Evolutionary conservation across 2,797 vertebrate genomes (phyloP), one percentile per base, ranked within the genome.

Genomic region (Helostoma temminkii): DNA sequence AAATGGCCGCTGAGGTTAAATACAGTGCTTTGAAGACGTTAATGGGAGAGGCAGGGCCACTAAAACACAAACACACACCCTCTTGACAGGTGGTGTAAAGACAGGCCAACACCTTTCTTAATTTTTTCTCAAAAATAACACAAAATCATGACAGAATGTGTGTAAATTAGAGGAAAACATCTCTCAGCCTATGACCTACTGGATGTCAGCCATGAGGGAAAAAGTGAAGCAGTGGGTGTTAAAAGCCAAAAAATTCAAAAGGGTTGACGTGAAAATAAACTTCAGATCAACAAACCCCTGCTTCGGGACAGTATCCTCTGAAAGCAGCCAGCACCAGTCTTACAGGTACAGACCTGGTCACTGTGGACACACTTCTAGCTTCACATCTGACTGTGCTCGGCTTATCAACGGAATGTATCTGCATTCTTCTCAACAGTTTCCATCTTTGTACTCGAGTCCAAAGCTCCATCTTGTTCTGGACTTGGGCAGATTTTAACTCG

Each of bases 381-480:
- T 22, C 54, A 25, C 42, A 19, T 30, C 71, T 43, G 62, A 70
- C 45, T 34, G 37, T 42, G 14, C 55, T 53, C 4, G 30, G 76
- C 74, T 89, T 79, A 86, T 88, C 58, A 12, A 0, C 88, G 84
- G 88, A 91, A 91, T 89, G 84, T 8, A 76, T 86, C 82, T 71
- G 68, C 88, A 91, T 90, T 89, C 80, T 81, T 91, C 81, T n/a
- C 43, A 22, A 68, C 86, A 86, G 78, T 88, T 82, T 78, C 70
- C 77, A 76, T 81, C 80, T 87, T 84, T 76, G 76, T 83, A 87
- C 84, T 69, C 36, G 1, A 5, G 8, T 62, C 76, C 79, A 81
- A 57, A 76, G 65, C 60, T 21, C 30, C 72, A 58, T 56, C 82
- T 74, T 30, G 5, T 62, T 34, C 65, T 36, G 69, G 43, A 28